Base-by-base conservation (phyloP, 2,797 vertebrate species). In the Microctenopoma stevenorrisi region DNA sequence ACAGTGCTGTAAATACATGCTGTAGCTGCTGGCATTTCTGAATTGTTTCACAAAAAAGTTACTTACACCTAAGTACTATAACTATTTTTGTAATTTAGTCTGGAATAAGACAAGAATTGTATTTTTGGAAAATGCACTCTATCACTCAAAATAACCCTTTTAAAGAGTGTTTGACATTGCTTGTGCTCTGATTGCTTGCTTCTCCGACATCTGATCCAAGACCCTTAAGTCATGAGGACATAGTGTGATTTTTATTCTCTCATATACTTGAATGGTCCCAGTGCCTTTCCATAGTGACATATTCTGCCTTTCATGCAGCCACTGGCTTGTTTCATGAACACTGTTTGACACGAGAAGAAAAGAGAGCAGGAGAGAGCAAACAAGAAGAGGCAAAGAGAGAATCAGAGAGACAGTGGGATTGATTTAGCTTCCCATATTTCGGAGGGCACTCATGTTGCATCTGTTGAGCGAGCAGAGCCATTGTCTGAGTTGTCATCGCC, bases 401-500 rank as follows among this genome's bases (percentile, higher is more conserved):
- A 84, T 82, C 78, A 86, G 64, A 84, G 79, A 83, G 81, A 64
- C 71, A 82, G 72, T 74, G 78, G 62, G 74, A 78, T 82, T 80
- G 82, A 85, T 89, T 84, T 73, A 59, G 76, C 71, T 78, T 74
- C 78, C 72, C 65, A 75, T 84, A 84, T 86, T 88, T 88, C 81
- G 79, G 73, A 78, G 68, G 72, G 68, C 74, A 60, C 78, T 69
- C 26, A 53, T 72, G 68, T 78, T 85, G 82, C 84, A 85, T 87
- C 54, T 82, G 81, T 76, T 69, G 54, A 79, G 81, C 64, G 35
- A 79, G 79, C 68, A 69, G 68, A 86, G 81, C 85, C 79, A 78
- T 84, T 79, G 85, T 88, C 80, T 80, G 83, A 84, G 84, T 85
- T 91, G 88, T 90, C 91, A 89, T 82, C 33, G 57, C 74, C 54